phyloP scores from a whole-genome alignment of 2,797 vertebrate species.

The Lutjanus campechanus region DNA sequence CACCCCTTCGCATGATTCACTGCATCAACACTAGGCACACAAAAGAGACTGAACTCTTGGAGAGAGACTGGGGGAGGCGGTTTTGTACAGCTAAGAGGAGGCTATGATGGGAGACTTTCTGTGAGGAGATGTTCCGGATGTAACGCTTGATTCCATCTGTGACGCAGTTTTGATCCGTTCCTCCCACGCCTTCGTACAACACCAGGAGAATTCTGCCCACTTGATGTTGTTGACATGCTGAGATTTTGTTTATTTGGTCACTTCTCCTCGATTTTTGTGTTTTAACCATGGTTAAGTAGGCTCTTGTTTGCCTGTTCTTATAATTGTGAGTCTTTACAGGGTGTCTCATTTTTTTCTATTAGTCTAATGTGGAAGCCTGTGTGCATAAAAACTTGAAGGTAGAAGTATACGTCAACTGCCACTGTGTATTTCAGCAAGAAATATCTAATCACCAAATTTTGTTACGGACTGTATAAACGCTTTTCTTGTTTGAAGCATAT shows the following conservation, averaged over 20 bases:
- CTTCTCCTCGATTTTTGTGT: too few relatives aligned
- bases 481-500: constrained; percentile 43
- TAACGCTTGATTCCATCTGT: too few relatives aligned
- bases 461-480: neutral
- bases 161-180: too few relatives aligned
- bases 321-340: too few relatives aligned
- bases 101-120: neutral
- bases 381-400: neutral
- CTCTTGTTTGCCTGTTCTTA: too few relatives aligned
- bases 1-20: neutral
- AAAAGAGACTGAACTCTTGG: neutral
- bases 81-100: neutral
- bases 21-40: neutral
- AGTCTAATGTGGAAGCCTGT: too few relatives aligned
- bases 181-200: too few relatives aligned
- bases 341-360: too few relatives aligned
- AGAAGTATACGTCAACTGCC: neutral
- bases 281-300: too few relatives aligned
- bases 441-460: neutral
- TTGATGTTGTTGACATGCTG: too few relatives aligned
- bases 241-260: too few relatives aligned
- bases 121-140: neutral
- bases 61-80: neutral
- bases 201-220: too few relatives aligned
- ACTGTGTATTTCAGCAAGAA: neutral